These are phyloP conservation scores for Cherax quadricarinatus DNA, from an alignment of 1,140 invertebrate species.

Conservation along the genomic window DNA sequence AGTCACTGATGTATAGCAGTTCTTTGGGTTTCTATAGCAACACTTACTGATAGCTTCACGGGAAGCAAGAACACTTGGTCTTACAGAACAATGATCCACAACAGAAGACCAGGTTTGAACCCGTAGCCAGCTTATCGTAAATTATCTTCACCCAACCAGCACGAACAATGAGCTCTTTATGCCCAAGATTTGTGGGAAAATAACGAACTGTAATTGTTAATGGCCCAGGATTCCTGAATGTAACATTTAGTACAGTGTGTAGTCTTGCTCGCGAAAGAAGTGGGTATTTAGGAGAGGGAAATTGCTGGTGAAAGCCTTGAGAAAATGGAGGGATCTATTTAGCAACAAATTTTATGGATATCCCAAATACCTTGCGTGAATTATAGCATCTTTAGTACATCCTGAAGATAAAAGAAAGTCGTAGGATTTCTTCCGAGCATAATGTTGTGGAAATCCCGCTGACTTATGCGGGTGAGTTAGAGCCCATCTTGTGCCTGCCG, in stretches of 20 bases:
- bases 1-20: no score
- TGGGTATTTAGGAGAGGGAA: background rate
- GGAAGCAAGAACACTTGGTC: no score
- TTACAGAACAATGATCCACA: no score
- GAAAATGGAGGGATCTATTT: background rate
- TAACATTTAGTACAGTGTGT: background rate
- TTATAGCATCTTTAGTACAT: background rate
- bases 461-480: background rate
- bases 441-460: background rate
- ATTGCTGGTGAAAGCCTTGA: background rate
- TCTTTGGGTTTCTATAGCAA: no score
- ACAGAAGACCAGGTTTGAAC: background rate
- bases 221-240: background rate
- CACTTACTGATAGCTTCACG: no score
- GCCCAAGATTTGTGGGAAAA: background rate
- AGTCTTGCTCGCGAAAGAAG: background rate
- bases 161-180: background rate
- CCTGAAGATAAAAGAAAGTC: background rate
- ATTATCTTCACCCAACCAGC: background rate
- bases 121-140: background rate
- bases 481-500: background rate
- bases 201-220: background rate
- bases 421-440: background rate
- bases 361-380: background rate
- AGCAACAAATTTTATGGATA: slow-evolving; percentile 1